A percentile compares a stretch with the other conserved stretches of the same genome.
phyloP scores from a whole-genome alignment of 2,113 vertebrate species.

The Phrynosoma platyrhinos region DNA sequence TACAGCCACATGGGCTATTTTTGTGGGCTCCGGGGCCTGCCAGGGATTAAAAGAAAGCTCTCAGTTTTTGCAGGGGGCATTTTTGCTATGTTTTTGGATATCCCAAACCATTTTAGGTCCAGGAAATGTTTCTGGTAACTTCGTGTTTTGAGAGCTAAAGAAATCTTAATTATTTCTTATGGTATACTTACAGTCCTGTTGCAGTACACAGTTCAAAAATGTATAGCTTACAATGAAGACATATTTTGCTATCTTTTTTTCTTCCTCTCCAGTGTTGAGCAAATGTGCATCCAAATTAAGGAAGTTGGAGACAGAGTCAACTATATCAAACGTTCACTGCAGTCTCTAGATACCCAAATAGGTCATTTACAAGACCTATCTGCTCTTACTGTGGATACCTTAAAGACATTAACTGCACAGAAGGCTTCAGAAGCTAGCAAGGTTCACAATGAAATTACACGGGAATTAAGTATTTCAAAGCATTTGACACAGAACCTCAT shows the following conservation, averaged over 20 bases:
- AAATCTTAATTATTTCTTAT: not conserved
- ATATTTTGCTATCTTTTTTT: not conserved
- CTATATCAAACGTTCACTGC: constrained; percentile 96
- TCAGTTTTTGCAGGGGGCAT: too few relatives aligned
- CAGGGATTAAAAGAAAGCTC: too few relatives aligned
- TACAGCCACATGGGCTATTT: too few relatives aligned
- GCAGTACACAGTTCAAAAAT: not conserved
- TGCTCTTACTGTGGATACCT: constrained; percentile 95
- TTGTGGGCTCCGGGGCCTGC: too few relatives aligned
- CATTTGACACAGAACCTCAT: constrained; percentile 90
- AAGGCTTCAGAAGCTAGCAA: constrained; percentile 97
- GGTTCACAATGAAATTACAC: constrained; percentile 96
- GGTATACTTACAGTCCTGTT: not conserved
- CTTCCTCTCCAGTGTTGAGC: constrained; percentile 86
- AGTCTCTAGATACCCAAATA: constrained; percentile 97
- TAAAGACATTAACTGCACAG: constrained; percentile 97
- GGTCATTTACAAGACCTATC: constrained; percentile 98
- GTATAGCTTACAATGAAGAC: not conserved
- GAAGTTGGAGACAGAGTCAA: constrained; percentile 98
- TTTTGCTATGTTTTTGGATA: too few relatives aligned
- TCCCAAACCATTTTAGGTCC: too few relatives aligned
- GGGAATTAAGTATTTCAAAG: constrained; percentile 95
- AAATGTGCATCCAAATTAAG: constrained; percentile 96
- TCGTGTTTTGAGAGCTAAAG: too few relatives aligned
- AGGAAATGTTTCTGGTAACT: not conserved